Conservation (phyloP, 2,797 vertebrate species). For the Lutjanus argentimaculatus region DNA sequence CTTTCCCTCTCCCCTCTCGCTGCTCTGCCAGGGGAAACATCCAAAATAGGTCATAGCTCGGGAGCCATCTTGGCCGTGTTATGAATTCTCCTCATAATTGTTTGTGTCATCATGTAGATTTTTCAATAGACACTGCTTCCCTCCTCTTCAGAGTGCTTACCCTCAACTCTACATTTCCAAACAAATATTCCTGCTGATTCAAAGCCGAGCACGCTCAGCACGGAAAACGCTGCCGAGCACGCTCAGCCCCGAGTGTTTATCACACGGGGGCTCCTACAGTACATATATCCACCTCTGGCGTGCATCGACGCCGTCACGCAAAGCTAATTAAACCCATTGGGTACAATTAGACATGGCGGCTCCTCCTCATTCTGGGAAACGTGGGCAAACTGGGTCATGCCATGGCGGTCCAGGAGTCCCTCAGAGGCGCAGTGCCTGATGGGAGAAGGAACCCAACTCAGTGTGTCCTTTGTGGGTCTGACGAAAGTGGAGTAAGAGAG, state of each 20-base stretch:
- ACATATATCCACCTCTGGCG: constrained; percentile 36
- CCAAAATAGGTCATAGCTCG: constrained; percentile 76
- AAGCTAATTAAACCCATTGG: constrained; percentile 52
- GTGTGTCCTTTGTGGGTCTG: neutral
- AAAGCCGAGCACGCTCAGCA: constrained; percentile 45
- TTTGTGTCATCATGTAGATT: constrained; percentile 82
- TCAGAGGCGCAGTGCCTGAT: constrained; percentile 24
- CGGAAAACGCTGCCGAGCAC: constrained; percentile 33
- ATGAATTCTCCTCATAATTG: constrained; percentile 79
- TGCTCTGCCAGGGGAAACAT: constrained; percentile 66
- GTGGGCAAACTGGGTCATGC: constrained; percentile 49
- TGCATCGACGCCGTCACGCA: constrained; percentile 30
- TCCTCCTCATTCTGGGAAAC: constrained; percentile 61
- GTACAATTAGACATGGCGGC: constrained; percentile 52
- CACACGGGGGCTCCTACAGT: constrained; percentile 17
- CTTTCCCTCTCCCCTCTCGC: constrained; percentile 13
- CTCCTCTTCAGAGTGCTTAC: constrained; percentile 80
- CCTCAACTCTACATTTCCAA: constrained; percentile 77
- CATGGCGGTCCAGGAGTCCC: constrained; percentile 15
- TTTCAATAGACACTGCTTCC: constrained; percentile 79
- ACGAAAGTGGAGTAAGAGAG: neutral
- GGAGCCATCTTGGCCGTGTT: constrained; percentile 83
- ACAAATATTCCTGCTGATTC: constrained; percentile 75
- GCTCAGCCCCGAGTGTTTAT: constrained; percentile 41
- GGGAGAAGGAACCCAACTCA: constrained; percentile 4